Evolutionary conservation across 2,888 invertebrate species (phyloP).

Genomic region (Ophion costatus): DNA sequence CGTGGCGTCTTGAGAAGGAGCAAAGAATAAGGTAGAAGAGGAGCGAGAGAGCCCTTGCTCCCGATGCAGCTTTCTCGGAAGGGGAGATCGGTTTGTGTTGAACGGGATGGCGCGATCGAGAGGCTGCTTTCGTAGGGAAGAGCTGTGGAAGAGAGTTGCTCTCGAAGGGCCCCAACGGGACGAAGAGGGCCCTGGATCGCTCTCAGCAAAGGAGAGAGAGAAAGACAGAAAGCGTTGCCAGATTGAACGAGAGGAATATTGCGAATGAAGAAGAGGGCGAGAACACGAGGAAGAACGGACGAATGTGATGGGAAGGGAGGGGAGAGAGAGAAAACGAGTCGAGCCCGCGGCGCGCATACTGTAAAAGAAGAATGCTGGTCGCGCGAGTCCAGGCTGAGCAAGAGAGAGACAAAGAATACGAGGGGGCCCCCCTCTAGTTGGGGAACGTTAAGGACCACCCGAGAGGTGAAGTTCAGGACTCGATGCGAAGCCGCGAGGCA

Average conservation of each 20-base stretch:
- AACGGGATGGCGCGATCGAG: constrained; percentile 62
- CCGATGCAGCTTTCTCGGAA: constrained; percentile 67
- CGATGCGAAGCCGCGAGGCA: constrained; percentile 81
- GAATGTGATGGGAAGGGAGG: constrained; percentile 42
- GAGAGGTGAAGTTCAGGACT: constrained; percentile 80
- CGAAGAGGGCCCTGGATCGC: constrained; percentile 9
- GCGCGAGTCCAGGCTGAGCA: constrained; percentile 62
- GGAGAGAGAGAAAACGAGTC: constrained; percentile 41
- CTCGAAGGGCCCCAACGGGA: constrained; percentile 32
- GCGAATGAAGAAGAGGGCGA: constrained; percentile 55
- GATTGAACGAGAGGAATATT: constrained; percentile 46
- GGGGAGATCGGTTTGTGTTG: constrained; percentile 62
- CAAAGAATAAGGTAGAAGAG: background rate
- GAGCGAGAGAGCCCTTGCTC: constrained; percentile 44
- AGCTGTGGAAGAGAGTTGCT: background rate
- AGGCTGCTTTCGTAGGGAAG: constrained; percentile 43
- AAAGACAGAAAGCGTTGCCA: constrained; percentile 27
- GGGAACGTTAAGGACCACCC: constrained; percentile 80
- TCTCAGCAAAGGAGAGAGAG: constrained; percentile 10
- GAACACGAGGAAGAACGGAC: constrained; percentile 53
- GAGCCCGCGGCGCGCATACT: constrained; percentile 60
- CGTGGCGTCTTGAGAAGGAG: constrained; percentile 49
- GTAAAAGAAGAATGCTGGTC: constrained; percentile 64
- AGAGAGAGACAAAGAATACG: constrained; percentile 52
- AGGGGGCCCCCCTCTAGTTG: constrained; percentile 56